These are phyloP conservation scores for Drosophila equinoxialis DNA, from an alignment of 1,140 invertebrate genomes.

Conservation along the genomic window DNA sequence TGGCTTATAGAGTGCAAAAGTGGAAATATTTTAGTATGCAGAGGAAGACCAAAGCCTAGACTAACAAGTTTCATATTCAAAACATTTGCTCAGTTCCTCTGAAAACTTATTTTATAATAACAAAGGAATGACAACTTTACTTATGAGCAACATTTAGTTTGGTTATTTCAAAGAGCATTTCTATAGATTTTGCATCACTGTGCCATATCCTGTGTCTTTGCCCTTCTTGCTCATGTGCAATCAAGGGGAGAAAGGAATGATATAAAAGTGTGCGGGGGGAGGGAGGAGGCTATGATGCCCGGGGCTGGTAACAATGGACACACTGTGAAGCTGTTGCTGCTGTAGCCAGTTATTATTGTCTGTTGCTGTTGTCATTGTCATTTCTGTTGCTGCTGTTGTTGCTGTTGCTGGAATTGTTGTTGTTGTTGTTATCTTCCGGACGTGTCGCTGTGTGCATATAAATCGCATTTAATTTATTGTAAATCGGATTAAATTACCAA, in stretches of 20 bases:
- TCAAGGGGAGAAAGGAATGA: not conserved
- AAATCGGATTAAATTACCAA: conserved; percentile 82
- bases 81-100: too few species aligned
- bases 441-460: conserved; percentile 81
- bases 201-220: not conserved
- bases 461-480: conserved; percentile 83
- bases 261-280: not conserved
- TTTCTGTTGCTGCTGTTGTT: conserved; percentile 42
- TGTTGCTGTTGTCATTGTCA: conserved; percentile 46
- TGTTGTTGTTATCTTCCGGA: conserved; percentile 74
- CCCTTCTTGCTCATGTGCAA: not conserved
- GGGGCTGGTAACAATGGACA: conserved; percentile 71
- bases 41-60: too few species aligned
- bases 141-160: too few species aligned
- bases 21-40: too few species aligned
- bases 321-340: conserved; percentile 50
- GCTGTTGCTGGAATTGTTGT: conserved; percentile 42
- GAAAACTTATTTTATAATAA: too few species aligned
- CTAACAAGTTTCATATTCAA: too few species aligned
- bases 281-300: not conserved
- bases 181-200: conserved; percentile 11
- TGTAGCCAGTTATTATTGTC: conserved; percentile 46
- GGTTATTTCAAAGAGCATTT: not conserved
- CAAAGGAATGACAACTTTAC: too few species aligned
- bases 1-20: too few species aligned